Conservation (phyloP, 2,797 vertebrate species). For the Amblyopsis hoosieri region DNA sequence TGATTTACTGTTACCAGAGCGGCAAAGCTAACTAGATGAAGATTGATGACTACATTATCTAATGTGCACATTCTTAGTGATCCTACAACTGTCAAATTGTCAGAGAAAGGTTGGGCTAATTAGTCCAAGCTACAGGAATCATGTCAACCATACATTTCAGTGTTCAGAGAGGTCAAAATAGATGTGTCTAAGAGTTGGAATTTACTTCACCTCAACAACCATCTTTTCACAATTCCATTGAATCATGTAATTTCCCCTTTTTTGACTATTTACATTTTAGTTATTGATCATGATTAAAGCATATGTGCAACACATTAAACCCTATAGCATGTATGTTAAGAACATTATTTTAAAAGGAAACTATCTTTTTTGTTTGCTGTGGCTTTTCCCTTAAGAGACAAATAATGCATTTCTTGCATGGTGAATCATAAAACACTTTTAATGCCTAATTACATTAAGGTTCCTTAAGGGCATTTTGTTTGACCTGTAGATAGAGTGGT, state of each 20-base stretch:
- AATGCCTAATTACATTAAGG: slow-evolving; percentile 36
- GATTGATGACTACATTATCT: slow-evolving; percentile 23
- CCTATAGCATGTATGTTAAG: too few species aligned
- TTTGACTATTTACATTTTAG: too few species aligned
- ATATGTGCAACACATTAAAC: not conserved
- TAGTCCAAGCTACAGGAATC: slow-evolving; percentile 21
- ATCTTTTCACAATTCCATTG: too few species aligned
- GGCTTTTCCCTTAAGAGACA: too few species aligned
- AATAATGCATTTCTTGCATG: slow-evolving; percentile 5
- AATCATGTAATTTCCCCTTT: not conserved
- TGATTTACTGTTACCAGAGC: slow-evolving; percentile 16
- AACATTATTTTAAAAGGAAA: too few species aligned
- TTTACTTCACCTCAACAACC: too few species aligned
- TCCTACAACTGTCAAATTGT: slow-evolving; percentile 22
- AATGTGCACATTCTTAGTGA: slow-evolving; percentile 17
- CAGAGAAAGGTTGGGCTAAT: slow-evolving; percentile 34
- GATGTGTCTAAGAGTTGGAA: not conserved
- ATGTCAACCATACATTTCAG: slow-evolving; percentile 10
- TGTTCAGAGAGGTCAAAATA: not conserved
- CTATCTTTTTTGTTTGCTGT: too few species aligned
- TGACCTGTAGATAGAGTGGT: too few species aligned
- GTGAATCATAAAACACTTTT: slow-evolving; percentile 42
- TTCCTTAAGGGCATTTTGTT: too few species aligned
- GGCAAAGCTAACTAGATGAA: slow-evolving; percentile 18
- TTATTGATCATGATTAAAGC: not conserved